Evolutionary conservation across 1,140 invertebrate genomes (phyloP), one percentile per base, ranked within the genome.

Genomic region (Trinorchestia longiramus): DNA sequence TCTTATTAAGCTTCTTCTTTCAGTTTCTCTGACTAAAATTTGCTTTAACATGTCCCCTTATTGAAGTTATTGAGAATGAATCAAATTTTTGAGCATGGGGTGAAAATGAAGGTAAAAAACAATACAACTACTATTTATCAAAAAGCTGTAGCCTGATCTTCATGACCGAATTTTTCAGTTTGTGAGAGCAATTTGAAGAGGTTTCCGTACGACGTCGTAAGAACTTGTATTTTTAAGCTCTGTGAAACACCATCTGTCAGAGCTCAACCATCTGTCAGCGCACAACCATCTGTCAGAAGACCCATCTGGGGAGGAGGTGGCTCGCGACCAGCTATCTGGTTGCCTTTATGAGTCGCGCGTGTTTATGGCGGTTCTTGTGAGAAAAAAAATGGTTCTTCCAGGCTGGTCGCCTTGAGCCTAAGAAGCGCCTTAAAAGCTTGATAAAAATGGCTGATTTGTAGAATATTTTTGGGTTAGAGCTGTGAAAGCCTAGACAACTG

Each of bases 401-500:
- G 62, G 36, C 62, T 77, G 62, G 62, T 77, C 62, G 62, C 62
- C 62, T 77, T 77, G 62, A 77, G 62, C 62, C 62, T 77, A 77
- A 77, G 62, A 77, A 77, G 62, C 62, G 62, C 28, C 62, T 77
- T 77, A 28, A 77, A 36, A 77, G 62, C 62, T 77, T 77, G 62
- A 77, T 77, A 77, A 77, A 77, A 77, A 77, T 77, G 62, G 62
- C 62, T 77, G 62, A 77, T 77, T 77, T 77, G 62, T 77, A 77
- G 62, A 77, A 77, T 77, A 77, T 77, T 77, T 77, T 77, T 77
- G 62, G 62, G 62, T 77, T 77, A 77, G 62, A 77, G 62, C 62
- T 77, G 62, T 36, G 62, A 77, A 77, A 77, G 62, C 62, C 62
- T 15, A 77, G 62, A 77, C 62, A 77, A 36, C 62, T 77, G 62